Evolutionary conservation across 2,113 vertebrate species (phyloP).

Genomic region (Mastomys natalensis): DNA sequence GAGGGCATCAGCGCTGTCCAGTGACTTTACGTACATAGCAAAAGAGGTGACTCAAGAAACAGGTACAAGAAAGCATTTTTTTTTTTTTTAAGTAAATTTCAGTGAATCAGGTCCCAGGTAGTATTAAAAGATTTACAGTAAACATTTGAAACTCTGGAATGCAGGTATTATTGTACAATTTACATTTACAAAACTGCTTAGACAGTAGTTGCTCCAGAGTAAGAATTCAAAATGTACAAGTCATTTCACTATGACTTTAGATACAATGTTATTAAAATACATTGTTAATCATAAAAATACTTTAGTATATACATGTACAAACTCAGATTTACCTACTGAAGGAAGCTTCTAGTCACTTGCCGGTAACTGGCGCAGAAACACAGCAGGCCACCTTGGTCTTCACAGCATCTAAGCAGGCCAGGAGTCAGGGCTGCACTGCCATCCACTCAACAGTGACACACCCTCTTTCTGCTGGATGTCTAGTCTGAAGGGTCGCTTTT

Average conservation of each 20-base stretch:
- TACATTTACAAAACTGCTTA: constrained; percentile 86
- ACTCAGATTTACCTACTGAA: constrained; percentile 82
- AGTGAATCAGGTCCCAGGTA: constrained; percentile 83
- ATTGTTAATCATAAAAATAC: constrained; percentile 97
- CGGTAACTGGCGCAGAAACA: constrained; percentile 83
- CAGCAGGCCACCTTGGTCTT: constrained; percentile 87
- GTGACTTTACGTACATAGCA: not conserved
- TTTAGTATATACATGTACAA: constrained; percentile 94
- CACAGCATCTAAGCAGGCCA: constrained; percentile 77
- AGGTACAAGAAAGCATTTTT: not conserved
- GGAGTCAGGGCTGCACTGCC: constrained; percentile 65
- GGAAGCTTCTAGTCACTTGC: constrained; percentile 79
- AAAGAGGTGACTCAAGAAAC: not conserved
- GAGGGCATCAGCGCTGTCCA: not conserved
- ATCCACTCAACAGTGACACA: not conserved
- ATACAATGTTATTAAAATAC: constrained; percentile 95
- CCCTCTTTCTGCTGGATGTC: not conserved
- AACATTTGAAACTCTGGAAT: constrained; percentile 88
- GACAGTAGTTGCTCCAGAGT: constrained; percentile 83
- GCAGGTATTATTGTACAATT: constrained; percentile 82
- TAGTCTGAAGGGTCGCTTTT: constrained; percentile 74
- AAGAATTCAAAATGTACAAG: constrained; percentile 87
- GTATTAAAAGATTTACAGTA: constrained; percentile 85
- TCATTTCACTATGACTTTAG: constrained; percentile 86
- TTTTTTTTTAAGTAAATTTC: constrained; percentile 43